Conservation (phyloP, 2,888 invertebrate species). For the Scaptomyza tumidula region DNA sequence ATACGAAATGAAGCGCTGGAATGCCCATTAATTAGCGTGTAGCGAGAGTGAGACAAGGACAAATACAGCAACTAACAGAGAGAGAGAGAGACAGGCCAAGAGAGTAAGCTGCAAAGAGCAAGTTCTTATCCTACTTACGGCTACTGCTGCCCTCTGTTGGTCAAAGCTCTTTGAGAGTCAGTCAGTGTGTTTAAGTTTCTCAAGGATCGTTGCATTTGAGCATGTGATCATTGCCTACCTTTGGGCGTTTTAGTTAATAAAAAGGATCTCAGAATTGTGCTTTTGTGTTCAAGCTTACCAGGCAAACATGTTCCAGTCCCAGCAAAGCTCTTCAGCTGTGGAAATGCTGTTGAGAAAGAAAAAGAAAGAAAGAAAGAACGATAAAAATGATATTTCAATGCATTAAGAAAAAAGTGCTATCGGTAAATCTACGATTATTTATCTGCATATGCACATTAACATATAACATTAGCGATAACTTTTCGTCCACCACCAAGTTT, state of each 20-base stretch:
- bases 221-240: conserved; percentile 62
- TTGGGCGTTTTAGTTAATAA: conserved; percentile 54
- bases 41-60: not conserved
- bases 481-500: no score
- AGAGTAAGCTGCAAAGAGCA: not conserved
- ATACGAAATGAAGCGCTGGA: conserved; percentile 72
- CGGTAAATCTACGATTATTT: not conserved
- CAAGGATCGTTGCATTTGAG: conserved; percentile 35
- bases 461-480: no score
- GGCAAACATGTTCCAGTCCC: conserved; percentile 79
- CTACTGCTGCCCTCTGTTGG: conserved; percentile 63
- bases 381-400: not conserved
- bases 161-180: conserved; percentile 17
- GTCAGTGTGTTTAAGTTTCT: conserved; percentile 11
- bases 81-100: not conserved
- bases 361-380: not conserved
- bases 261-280: not conserved
- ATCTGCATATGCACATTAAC: no score
- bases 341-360: conserved; percentile 74
- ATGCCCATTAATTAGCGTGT: conserved; percentile 76
- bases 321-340: conserved; percentile 83
- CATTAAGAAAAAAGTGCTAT: not conserved
- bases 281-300: conserved; percentile 70
- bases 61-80: not conserved
- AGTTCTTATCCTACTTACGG: not conserved